Evolutionary conservation across 2,888 invertebrate species (phyloP).

Genomic region (Tiliacea citrago): DNA sequence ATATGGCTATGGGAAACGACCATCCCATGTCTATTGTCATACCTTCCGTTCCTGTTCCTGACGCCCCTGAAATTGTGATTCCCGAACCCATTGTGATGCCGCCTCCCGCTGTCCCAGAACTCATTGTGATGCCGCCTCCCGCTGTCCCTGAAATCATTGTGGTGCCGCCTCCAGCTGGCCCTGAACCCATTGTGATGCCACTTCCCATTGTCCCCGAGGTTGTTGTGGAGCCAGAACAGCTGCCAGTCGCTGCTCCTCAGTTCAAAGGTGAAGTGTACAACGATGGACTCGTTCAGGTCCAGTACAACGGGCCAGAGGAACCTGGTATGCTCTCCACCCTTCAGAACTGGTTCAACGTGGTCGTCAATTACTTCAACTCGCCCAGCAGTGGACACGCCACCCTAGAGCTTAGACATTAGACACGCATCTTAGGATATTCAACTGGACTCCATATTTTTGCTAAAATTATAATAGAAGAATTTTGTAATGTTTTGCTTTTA

Average conservation of each 20-base stretch:
- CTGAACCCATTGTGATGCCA: conserved; percentile 50
- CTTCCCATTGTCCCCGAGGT: conserved; percentile 48
- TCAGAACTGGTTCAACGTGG: conserved; percentile 81
- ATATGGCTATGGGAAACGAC: background rate
- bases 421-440: background rate
- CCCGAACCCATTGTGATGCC: conserved; percentile 55
- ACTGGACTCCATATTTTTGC: background rate
- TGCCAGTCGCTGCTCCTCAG: conserved; percentile 58
- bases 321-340: conserved; percentile 75
- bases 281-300: conserved; percentile 79
- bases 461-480: conserved; percentile 5
- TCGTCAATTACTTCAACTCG: conserved; percentile 80
- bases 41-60: conserved; percentile 42
- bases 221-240: conserved; percentile 53
- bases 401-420: background rate
- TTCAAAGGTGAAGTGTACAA: conserved; percentile 77
- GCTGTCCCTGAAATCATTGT: conserved; percentile 48
- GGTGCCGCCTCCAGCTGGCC: conserved; percentile 40
- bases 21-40: conserved; percentile 31
- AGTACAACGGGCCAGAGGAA: conserved; percentile 74
- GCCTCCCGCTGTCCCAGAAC: conserved; percentile 36
- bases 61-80: background rate
- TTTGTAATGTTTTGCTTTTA: background rate
- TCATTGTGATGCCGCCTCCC: conserved; percentile 51
- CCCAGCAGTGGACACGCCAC: background rate